A percentile compares a stretch with the other conserved stretches of the same genome.
Conservation (phyloP, 2,113 vertebrate species). For the Mobula birostris region DNA sequence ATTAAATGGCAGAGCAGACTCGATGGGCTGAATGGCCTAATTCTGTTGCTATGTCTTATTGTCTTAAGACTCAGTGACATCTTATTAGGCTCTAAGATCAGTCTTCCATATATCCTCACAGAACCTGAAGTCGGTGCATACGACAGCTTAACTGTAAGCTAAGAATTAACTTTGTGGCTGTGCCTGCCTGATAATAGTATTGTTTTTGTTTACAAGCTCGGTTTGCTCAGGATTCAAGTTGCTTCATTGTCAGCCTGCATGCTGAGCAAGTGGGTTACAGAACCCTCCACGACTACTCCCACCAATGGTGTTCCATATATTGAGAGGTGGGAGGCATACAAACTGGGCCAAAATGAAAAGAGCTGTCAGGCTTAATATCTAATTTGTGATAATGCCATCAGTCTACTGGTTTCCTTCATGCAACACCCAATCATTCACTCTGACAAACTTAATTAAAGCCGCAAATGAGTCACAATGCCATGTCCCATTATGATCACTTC, state of each 20-base stretch:
- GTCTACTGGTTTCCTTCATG: slow-evolving; percentile 8
- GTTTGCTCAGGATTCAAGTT: not conserved
- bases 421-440: slow-evolving; percentile 36
- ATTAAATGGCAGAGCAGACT: too few relatives aligned
- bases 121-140: not conserved
- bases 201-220: slow-evolving; percentile 2
- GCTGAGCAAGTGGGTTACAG: slow-evolving; percentile 9
- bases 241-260: not conserved
- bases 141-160: not conserved
- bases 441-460: slow-evolving; percentile 38
- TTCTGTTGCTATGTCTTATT: too few relatives aligned
- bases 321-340: slow-evolving; percentile 31
- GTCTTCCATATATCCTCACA: not conserved
- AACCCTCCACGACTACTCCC: slow-evolving; percentile 25
- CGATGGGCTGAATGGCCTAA: too few relatives aligned
- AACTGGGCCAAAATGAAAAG: slow-evolving; percentile 32
- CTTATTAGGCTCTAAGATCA: not conserved
- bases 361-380: slow-evolving; percentile 36
- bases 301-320: not conserved
- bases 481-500: slow-evolving; percentile 29
- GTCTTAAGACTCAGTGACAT: not conserved
- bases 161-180: slow-evolving; percentile 26
- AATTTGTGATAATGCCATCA: slow-evolving; percentile 37
- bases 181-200: not conserved
- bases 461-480: slow-evolving; percentile 26